Evolutionary conservation across 2,888 invertebrate genomes (phyloP).

Genomic region (Hirtodrosophila confusa): DNA sequence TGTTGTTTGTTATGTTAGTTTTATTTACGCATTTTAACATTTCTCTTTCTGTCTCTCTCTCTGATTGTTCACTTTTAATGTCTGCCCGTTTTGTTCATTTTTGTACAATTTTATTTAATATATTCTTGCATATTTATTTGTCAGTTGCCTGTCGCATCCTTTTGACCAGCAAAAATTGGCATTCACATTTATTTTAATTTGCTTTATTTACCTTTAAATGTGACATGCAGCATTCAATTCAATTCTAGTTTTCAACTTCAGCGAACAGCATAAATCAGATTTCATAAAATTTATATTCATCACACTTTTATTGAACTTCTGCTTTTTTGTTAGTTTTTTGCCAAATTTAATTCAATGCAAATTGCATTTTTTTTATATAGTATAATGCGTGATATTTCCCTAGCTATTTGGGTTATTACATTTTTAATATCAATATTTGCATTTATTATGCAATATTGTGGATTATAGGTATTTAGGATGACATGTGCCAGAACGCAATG

Average conservation of each 20-base stretch:
- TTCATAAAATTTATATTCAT: slow-evolving; percentile 22
- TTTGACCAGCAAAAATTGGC: slow-evolving; percentile 24
- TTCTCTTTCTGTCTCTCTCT: slow-evolving; percentile 10
- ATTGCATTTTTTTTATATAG: slow-evolving; percentile 27
- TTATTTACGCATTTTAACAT: slow-evolving; percentile 48
- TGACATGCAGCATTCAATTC: slow-evolving; percentile 17
- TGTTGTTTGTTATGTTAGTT: slow-evolving; percentile 41
- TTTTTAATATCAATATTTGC: slow-evolving; percentile 45
- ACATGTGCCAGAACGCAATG: slow-evolving; percentile 7
- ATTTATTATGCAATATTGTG: slow-evolving; percentile 30
- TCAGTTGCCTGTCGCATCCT: slow-evolving; percentile 18
- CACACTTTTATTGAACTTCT: neutral
- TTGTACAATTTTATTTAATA: slow-evolving; percentile 28
- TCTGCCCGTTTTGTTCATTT: slow-evolving; percentile 33
- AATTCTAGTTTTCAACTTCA: slow-evolving; percentile 4
- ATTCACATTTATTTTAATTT: slow-evolving; percentile 55
- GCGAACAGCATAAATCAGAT: neutral
- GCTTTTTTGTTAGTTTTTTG: neutral
- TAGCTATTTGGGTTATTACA: slow-evolving; percentile 3
- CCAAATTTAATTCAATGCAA: slow-evolving; percentile 18
- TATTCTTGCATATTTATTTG: slow-evolving; percentile 10
- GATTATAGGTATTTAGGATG: slow-evolving; percentile 3
- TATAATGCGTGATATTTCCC: slow-evolving; percentile 16
- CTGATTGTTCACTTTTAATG: slow-evolving; percentile 27
- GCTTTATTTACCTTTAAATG: slow-evolving; percentile 36